phyloP scores from a whole-genome alignment of 2,888 invertebrate genomes.

The Pheosia gnoma region DNA sequence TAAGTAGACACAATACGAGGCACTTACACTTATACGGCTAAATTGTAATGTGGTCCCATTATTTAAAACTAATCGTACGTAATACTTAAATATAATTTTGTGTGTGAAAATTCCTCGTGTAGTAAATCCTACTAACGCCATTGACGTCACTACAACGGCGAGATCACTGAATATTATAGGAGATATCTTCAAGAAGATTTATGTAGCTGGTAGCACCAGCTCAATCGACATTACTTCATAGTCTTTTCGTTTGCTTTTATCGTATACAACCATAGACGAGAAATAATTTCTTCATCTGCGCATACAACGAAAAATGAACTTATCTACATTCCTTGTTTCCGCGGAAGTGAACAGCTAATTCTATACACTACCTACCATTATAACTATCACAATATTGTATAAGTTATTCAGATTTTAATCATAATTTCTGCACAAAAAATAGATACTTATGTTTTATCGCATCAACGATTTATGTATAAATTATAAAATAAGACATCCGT shows the following conservation, averaged over 20 bases:
- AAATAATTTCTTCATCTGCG: not conserved
- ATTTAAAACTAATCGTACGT: not conserved
- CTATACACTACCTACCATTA: too few relatives aligned
- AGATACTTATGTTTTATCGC: too few relatives aligned
- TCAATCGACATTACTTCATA: not conserved
- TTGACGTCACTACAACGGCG: too few relatives aligned
- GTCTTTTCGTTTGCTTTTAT: not conserved
- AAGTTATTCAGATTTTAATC: too few relatives aligned
- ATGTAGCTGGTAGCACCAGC: too few relatives aligned
- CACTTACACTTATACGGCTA: slow-evolving; percentile 45
- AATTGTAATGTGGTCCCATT: slow-evolving; percentile 49
- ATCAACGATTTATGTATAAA: too few relatives aligned
- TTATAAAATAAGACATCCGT: too few relatives aligned
- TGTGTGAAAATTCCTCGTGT: not conserved
- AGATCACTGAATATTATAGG: too few relatives aligned
- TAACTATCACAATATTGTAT: too few relatives aligned
- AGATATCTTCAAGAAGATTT: too few relatives aligned
- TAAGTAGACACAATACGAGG: slow-evolving; percentile 37
- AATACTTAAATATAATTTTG: not conserved
- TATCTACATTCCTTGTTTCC: not conserved
- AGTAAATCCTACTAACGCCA: not conserved
- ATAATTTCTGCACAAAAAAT: too few relatives aligned
- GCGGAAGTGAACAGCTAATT: too few relatives aligned
- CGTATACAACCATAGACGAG: not conserved
- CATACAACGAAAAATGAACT: not conserved